Evolutionary conservation across 1,140 invertebrate species (phyloP).

Genomic region (Apis mellifera): DNA sequence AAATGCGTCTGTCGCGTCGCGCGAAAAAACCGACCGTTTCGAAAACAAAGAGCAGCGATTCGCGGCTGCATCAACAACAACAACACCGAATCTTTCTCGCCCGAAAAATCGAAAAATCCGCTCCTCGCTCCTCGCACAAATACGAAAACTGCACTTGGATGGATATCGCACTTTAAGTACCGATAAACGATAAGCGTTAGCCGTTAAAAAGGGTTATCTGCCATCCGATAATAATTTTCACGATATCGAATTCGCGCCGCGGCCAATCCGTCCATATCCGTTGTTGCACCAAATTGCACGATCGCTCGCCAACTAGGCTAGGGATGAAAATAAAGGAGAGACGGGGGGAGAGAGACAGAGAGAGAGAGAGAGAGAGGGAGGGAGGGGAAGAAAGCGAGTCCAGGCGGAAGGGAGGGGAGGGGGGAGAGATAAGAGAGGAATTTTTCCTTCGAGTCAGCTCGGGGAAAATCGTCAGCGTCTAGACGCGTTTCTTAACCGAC

Average conservation of each 20-base stretch:
- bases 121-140: constrained; percentile 1
- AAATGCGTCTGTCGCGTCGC: no score
- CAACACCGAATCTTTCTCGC: no score
- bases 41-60: no score
- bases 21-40: no score
- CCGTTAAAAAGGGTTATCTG: constrained; percentile 44
- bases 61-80: no score
- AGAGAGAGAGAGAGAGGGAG: no score
- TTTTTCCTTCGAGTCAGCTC: constrained; percentile 1
- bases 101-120: not conserved
- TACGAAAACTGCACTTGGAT: constrained; percentile 40
- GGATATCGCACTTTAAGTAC: constrained; percentile 48
- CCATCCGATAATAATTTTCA: constrained; percentile 44
- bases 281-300: no score
- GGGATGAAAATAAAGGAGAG: no score
- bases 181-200: constrained; percentile 53
- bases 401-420: not conserved
- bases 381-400: no score
- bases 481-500: constrained; percentile 22
- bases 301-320: not conserved
- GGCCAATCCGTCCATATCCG: not conserved
- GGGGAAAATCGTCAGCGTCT: constrained; percentile 20
- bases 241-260: constrained; percentile 10
- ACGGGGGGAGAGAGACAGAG: no score
- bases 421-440: not conserved